A percentile compares a stretch with the other conserved stretches of the same genome.
These are phyloP conservation scores for Euclidia mi DNA, from an alignment of 2,888 invertebrate species.

Conservation along the genomic window DNA sequence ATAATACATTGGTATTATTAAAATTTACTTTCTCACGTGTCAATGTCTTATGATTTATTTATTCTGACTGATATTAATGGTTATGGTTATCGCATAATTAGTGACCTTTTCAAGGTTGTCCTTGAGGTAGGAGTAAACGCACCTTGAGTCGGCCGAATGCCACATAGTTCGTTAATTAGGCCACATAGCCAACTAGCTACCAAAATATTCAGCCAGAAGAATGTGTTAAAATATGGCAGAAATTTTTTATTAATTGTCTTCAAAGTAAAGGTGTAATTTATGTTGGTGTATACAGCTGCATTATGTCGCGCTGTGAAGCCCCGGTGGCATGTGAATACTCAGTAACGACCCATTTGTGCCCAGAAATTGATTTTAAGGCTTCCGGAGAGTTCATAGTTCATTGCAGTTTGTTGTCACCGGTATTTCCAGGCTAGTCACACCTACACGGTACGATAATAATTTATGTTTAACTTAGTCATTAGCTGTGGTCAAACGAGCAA, in stretches of 20 bases:
- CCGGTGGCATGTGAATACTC: constrained; percentile 2
- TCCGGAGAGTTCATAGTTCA: background rate
- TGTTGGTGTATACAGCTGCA: background rate
- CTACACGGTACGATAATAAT: background rate
- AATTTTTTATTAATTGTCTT: no score
- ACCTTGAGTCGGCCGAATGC: constrained; percentile 11
- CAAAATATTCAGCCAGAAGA: background rate
- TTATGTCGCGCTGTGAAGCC: constrained; percentile 16
- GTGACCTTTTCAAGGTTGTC: constrained; percentile 18
- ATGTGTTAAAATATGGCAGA: background rate
- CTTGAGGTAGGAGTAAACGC: constrained; percentile 23
- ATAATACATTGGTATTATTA: no score
- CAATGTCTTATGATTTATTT: no score
- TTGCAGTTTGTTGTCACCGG: constrained; percentile 1
- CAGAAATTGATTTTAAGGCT: constrained; percentile 14
- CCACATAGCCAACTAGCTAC: background rate
- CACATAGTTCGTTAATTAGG: background rate
- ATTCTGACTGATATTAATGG: constrained; percentile 11
- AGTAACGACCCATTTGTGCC: constrained; percentile 15
- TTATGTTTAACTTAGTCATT: background rate
- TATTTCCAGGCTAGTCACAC: background rate
- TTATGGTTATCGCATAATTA: constrained; percentile 13
- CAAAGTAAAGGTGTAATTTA: no score
- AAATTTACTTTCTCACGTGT: no score
- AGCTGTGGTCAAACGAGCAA: no score